phyloP scores from a whole-genome alignment of 2,113 vertebrate genomes.

The Ancistrus triradiatus region DNA sequence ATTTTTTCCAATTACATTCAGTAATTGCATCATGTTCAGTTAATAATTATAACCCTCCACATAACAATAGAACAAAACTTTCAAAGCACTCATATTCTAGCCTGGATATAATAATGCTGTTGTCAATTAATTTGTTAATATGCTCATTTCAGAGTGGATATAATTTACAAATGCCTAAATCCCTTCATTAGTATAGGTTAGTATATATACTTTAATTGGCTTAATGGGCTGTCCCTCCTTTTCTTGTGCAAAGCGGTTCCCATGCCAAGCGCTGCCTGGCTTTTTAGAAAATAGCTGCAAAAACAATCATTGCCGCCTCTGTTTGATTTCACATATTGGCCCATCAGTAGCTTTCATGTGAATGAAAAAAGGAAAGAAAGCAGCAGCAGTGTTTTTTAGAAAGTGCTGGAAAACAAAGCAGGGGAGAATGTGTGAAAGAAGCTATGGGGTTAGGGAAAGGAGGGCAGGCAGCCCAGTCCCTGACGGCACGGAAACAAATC shows the following conservation, averaged over 20 bases:
- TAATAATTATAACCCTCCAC: too few relatives aligned
- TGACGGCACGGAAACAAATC: constrained; percentile 52
- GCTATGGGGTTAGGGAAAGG: constrained; percentile 54
- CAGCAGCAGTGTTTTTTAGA: constrained; percentile 14
- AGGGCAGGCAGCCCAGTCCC: constrained; percentile 36
- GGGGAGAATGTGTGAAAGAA: constrained; percentile 52
- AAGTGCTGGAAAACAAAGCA: constrained; percentile 38
- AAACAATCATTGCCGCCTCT: constrained; percentile 39
- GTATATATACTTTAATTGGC: constrained; percentile 51
- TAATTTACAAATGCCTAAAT: constrained; percentile 24
- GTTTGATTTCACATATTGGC: constrained; percentile 46
- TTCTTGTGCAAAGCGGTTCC: constrained; percentile 51
- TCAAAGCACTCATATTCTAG: too few relatives aligned
- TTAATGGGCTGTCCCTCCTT: constrained; percentile 43
- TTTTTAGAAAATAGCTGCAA: constrained; percentile 32
- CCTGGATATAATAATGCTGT: too few relatives aligned
- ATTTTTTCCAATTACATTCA: too few relatives aligned
- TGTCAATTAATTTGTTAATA: too few relatives aligned
- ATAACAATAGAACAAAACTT: too few relatives aligned
- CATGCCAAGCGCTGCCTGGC: constrained; percentile 22
- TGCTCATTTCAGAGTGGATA: too few relatives aligned
- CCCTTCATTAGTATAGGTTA: constrained; percentile 39
- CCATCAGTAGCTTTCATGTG: constrained; percentile 40
- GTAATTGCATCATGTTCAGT: too few relatives aligned
- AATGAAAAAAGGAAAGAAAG: constrained; percentile 28